phyloP scores from a whole-genome alignment of 2,797 vertebrate species.

The Pogonophryne albipinna region DNA sequence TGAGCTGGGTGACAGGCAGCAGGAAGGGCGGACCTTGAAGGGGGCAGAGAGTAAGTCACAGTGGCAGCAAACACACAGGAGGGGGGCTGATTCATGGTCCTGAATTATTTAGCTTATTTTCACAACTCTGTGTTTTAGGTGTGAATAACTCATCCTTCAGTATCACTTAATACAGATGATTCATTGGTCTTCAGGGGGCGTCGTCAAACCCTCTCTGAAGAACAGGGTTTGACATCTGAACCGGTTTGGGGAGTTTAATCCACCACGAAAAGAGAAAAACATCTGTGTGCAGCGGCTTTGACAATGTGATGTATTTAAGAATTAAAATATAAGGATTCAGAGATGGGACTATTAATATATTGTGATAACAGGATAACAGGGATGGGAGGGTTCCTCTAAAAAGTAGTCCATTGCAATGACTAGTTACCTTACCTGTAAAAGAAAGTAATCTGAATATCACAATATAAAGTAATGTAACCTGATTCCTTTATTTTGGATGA shows the following conservation, averaged over 20 bases:
- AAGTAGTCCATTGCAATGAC: too few relatives aligned
- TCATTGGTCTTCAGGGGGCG: neutral
- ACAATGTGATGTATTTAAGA: neutral
- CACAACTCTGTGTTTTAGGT: neutral
- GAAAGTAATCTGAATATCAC: too few relatives aligned
- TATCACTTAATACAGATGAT: neutral
- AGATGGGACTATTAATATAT: neutral
- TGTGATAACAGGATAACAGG: too few relatives aligned
- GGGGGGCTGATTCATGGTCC: neutral
- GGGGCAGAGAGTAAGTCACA: slow-evolving; percentile 34
- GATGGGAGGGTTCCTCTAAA: too few relatives aligned
- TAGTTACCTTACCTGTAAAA: too few relatives aligned
- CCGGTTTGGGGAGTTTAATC: accelerated
- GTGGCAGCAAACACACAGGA: slow-evolving; percentile 28
- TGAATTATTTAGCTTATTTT: neutral
- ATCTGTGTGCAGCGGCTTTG: accelerated
- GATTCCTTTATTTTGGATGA: too few relatives aligned
- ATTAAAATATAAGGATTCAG: neutral
- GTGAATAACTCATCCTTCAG: neutral
- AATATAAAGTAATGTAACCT: too few relatives aligned
- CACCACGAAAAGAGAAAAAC: neutral
- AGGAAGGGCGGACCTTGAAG: slow-evolving; percentile 30
- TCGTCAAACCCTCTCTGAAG: too few relatives aligned
- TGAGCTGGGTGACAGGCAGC: slow-evolving; percentile 37
- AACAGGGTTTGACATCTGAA: too few relatives aligned